Base-by-base conservation (phyloP, 1,140 invertebrate genomes). In the Macrobrachium rosenbergii region DNA sequence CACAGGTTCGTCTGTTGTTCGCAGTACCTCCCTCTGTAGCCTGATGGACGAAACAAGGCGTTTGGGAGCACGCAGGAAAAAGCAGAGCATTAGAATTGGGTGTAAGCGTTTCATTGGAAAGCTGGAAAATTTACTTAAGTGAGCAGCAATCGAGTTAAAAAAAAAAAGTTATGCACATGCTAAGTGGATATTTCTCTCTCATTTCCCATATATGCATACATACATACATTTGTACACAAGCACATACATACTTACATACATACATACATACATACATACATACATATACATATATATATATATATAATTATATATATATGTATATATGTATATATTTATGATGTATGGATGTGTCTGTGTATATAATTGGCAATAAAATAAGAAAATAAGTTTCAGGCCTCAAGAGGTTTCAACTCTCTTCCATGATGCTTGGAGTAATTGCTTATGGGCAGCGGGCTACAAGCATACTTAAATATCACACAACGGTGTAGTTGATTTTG, bases 1-100 rank as follows among this genome's bases (percentile, higher is more conserved):
- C 98, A 99, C 69, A 95, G 96, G 0, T 94, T 93, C 58, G 94
- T 92, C 90, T 98, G 97, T 89, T 97, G 95, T 0, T 95, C 95
- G 92, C 98, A 99, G 0, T 98, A 98, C 0, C 94, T 92, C 0
- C 94, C 93, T 0, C 97, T 98, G 0, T 96, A 92, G 17, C 91
- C 91, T 92, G 87, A 16, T 10, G 52, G 21, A 21, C 19, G 17
- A 17, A 16, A 10, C 6, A 2, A 17, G 43, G n/a, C 6, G 14
- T 19, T 37, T 21, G 62, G 45, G 21, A 80, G 19, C 5, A 14
- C 23, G n/a, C 21, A 37, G 59, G 37, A 52, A 52, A 52, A 8
- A 52, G 52, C 0, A 12, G 52, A 52, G 6, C 0, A 52, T 52
- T 10, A 8, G 52, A 12, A 52, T 52, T 52, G 6, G 52, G 12